phyloP scores from a whole-genome alignment of 2,888 invertebrate species.

The Amphiduros pacificus region DNA sequence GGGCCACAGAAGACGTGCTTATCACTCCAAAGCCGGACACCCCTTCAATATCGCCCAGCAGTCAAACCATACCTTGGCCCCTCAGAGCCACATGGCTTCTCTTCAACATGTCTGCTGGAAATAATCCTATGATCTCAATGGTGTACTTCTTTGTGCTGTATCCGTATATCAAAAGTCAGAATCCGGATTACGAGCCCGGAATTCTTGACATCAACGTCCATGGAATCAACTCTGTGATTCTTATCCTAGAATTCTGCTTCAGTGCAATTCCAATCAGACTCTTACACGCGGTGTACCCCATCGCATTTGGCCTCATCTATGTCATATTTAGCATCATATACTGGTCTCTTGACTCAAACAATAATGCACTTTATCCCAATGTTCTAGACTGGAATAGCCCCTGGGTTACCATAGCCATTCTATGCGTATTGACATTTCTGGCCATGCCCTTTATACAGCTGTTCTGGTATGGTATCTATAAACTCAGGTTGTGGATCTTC shows the following conservation, averaged over 20 bases:
- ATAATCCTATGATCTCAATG: slow-evolving; percentile 2
- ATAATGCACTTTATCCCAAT: slow-evolving; percentile 21
- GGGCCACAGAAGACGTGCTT: not conserved
- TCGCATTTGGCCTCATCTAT: slow-evolving; percentile 16
- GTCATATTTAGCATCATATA: slow-evolving; percentile 14
- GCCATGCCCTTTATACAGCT: slow-evolving; percentile 9
- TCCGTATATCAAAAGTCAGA: slow-evolving; percentile 1
- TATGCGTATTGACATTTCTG: not conserved
- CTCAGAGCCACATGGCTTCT: slow-evolving; percentile 9
- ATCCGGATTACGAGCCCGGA: slow-evolving; percentile 5
- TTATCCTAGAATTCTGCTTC: slow-evolving; percentile 16
- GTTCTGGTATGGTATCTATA: slow-evolving; percentile 6
- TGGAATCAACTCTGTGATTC: slow-evolving; percentile 17
- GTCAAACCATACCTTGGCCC: not conserved
- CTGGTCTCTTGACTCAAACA: slow-evolving; percentile 14
- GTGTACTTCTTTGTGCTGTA: slow-evolving; percentile 15
- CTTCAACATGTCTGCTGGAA: slow-evolving; percentile 11
- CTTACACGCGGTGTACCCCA: slow-evolving; percentile 14
- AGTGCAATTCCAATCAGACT: slow-evolving; percentile 19
- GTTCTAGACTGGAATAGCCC: slow-evolving; percentile 23
- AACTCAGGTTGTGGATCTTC: slow-evolving; percentile 3
- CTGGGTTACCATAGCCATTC: not conserved
- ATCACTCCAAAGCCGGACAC: not conserved
- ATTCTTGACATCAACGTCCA: slow-evolving; percentile 15
- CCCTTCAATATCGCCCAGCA: not conserved